Evolutionary conservation across 2,113 vertebrate genomes (phyloP), one percentile per base, ranked within the genome.

Genomic region (Neolamprologus ventralis): DNA sequence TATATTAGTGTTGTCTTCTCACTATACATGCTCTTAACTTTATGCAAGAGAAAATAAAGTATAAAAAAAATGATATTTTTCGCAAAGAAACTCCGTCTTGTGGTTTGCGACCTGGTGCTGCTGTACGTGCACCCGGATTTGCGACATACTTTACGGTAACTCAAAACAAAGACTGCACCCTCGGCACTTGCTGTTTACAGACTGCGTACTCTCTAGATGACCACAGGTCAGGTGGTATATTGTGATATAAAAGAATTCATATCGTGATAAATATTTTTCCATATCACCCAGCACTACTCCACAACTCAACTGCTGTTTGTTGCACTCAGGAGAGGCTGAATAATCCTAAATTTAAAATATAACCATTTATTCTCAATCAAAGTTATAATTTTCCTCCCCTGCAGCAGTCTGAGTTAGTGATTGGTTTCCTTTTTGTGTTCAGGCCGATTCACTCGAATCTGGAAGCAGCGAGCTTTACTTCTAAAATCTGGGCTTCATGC

Each of bases 111-210:
- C 1, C 49, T 53, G 2, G 2, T 53, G 9, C 19, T 53, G 19
- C 49, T n/a, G 19, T 53, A 6, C 3, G 1, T 53, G 49, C 19
- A 53, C 19, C 9, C 2, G 1, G 51, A 53, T 49, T 49, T 49
- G 17, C 47, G 19, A 53, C 51, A 53, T 54, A 0, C 2, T 21
- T 12, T 7, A 2, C 3, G 10, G n/a, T 21, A 54, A 12, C 51
- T 53, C n/a, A 10, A n/a, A 51, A 51, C 17, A 51, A 9, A 51
- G n/a, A 54, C n/a, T 2, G 51, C 51, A 54, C 51, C 51, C 51
- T 54, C n/a, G 9, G 51, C 5, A 54, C 51, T 54, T 54, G 51
- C 51, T 54, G n/a, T 21, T 54, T 12, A 0, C 51, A 21, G 51
- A 4, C n/a, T 54, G 51, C 0, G 5, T 21, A 11, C 51, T 54